Conservation (phyloP, 2,888 invertebrate genomes). For the Drosophila ezoana region DNA sequence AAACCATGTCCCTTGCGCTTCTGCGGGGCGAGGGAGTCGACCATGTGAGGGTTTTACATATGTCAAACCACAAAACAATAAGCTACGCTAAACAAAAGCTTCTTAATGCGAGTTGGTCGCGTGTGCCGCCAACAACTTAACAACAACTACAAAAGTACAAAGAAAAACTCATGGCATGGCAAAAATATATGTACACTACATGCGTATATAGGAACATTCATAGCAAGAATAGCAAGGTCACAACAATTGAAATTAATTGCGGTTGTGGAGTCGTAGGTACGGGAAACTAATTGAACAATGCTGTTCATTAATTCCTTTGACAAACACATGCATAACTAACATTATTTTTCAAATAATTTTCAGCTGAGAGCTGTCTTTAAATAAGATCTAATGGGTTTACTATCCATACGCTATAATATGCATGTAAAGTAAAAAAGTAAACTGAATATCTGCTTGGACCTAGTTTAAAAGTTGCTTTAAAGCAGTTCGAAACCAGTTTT, state of each 20-base stretch:
- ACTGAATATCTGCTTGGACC: too few relatives aligned
- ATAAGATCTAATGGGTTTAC: too few relatives aligned
- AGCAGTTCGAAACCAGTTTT: too few relatives aligned
- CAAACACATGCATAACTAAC: background rate
- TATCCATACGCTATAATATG: too few relatives aligned
- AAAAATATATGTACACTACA: slow-evolving; percentile 1
- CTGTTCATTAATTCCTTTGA: background rate
- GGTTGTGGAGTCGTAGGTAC: slow-evolving; percentile 10
- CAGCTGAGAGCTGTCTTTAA: too few relatives aligned
- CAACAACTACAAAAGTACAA: slow-evolving; percentile 21
- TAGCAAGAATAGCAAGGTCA: slow-evolving; percentile 6
- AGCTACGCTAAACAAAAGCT: slow-evolving; percentile 54
- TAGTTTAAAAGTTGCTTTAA: too few relatives aligned
- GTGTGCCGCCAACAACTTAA: slow-evolving; percentile 30
- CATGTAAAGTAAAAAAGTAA: too few relatives aligned
- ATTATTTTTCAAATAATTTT: too few relatives aligned
- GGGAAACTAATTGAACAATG: slow-evolving; percentile 7
- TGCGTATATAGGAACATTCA: background rate
- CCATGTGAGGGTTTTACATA: slow-evolving; percentile 34
- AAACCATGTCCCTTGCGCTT: background rate
- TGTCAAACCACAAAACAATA: slow-evolving; percentile 67
- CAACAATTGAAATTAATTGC: slow-evolving; percentile 12
- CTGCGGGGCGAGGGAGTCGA: background rate
- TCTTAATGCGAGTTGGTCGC: slow-evolving; percentile 47
- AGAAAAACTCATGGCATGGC: background rate